A percentile compares a stretch with the other conserved stretches of the same genome.
These are phyloP conservation scores for Nomada fucata DNA, from an alignment of 2,888 invertebrate species.

Conservation along the genomic window DNA sequence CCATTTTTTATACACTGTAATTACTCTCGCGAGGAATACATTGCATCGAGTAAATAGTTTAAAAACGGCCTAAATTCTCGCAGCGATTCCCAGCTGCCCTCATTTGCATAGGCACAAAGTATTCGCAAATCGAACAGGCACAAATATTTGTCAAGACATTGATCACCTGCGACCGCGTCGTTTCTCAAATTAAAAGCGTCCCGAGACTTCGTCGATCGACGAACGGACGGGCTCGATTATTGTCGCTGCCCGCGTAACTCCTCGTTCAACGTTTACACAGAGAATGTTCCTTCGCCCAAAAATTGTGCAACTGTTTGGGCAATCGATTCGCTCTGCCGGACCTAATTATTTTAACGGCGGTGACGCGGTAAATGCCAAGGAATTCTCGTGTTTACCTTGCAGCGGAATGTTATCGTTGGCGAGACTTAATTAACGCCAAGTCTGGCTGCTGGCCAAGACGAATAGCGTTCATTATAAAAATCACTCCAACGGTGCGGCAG, in stretches of 20 bases:
- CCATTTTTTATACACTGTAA: too few relatives aligned
- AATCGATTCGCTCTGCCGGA: neutral
- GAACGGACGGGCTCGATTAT: neutral
- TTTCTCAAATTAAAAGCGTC: too few relatives aligned
- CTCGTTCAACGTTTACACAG: neutral
- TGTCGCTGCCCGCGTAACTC: neutral
- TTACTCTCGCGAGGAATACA: too few relatives aligned
- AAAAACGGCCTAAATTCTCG: too few relatives aligned
- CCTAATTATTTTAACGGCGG: neutral
- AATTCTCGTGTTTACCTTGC: neutral
- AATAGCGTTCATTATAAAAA: constrained; percentile 1
- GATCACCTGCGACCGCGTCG: too few relatives aligned
- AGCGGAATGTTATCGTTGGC: neutral
- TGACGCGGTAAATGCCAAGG: neutral
- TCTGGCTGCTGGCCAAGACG: constrained; percentile 10
- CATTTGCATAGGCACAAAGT: too few relatives aligned
- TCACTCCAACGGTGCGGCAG: neutral
- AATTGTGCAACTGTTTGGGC: neutral
- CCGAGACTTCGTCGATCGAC: too few relatives aligned
- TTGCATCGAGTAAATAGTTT: too few relatives aligned
- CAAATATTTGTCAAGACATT: too few relatives aligned
- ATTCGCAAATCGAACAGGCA: too few relatives aligned
- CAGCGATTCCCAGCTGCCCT: too few relatives aligned
- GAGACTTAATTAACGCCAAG: constrained; percentile 24
- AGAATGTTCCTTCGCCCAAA: neutral